Evolutionary conservation across 1,140 invertebrate species (phyloP).

Genomic region (Euura saliciscinereae): DNA sequence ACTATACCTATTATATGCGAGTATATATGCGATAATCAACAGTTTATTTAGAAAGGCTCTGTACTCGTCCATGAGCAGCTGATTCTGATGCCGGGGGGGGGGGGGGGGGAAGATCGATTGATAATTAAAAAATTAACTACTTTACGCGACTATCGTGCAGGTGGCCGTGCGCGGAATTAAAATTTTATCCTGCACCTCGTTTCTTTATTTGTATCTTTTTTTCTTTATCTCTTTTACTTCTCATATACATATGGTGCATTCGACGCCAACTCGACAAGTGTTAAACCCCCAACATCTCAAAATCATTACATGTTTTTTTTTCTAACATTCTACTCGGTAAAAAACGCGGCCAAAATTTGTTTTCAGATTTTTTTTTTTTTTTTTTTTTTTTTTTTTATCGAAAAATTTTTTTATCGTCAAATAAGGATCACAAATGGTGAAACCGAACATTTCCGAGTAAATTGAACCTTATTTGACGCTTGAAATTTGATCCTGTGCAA

Average conservation of each 20-base stretch:
- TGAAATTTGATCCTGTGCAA: no score
- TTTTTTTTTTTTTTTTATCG: background rate
- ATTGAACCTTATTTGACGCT: no score
- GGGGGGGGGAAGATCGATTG: constrained; percentile 2
- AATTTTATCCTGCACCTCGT: background rate
- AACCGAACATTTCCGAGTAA: no score
- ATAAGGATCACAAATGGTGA: no score
- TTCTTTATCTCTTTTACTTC: no score
- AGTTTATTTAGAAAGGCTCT: background rate
- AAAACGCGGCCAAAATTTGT: no score
- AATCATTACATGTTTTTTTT: no score
- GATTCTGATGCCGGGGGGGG: background rate
- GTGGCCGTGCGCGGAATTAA: background rate
- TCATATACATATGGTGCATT: no score
- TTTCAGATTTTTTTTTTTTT: background rate
- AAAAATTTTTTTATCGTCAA: background rate
- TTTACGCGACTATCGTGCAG: background rate
- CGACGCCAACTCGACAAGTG: no score
- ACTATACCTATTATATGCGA: background rate
- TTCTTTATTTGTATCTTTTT: background rate
- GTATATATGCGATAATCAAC: background rate
- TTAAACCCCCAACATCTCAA: no score
- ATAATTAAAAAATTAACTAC: background rate
- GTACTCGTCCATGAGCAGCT: background rate
- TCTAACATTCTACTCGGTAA: no score